Conservation (phyloP, 2,888 invertebrate species). For the Linnaemya vulpina region DNA sequence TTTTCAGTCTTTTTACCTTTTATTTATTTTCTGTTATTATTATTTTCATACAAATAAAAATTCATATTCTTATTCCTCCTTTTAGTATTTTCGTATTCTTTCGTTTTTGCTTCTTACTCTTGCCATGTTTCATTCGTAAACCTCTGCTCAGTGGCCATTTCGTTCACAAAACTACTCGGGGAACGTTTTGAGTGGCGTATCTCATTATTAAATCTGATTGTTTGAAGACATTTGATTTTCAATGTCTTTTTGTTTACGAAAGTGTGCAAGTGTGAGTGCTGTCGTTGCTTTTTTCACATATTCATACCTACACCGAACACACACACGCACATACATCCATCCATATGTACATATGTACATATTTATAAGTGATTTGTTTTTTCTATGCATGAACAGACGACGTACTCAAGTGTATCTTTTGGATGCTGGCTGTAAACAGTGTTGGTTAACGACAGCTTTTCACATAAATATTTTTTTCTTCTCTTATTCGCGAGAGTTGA, state of each 20-base stretch:
- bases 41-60: slow-evolving; percentile 40
- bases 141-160: slow-evolving; percentile 23
- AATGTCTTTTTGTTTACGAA: slow-evolving; percentile 54
- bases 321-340: neutral
- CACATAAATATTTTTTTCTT: neutral
- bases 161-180: slow-evolving; percentile 27
- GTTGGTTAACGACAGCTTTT: slow-evolving; percentile 60
- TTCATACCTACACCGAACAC: neutral
- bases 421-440: slow-evolving; percentile 66
- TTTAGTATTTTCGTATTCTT: slow-evolving; percentile 23
- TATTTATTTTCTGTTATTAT: slow-evolving; percentile 2
- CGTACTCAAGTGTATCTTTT: slow-evolving; percentile 13
- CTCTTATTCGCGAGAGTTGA: slow-evolving; percentile 43
- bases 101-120: neutral
- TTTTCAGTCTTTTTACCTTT: slow-evolving; percentile 28
- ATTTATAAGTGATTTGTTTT: slow-evolving; percentile 14
- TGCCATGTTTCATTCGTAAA: slow-evolving; percentile 11
- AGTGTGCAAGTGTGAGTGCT: slow-evolving; percentile 16
- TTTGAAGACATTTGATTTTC: slow-evolving; percentile 72
- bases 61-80: slow-evolving; percentile 59
- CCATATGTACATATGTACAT: neutral
- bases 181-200: slow-evolving; percentile 73
- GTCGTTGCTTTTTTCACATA: slow-evolving; percentile 23
- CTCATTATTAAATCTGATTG: slow-evolving; percentile 74
- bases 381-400: neutral